phyloP scores from a whole-genome alignment of 1,140 invertebrate genomes.

The Pseudomyrmex concolor region DNA sequence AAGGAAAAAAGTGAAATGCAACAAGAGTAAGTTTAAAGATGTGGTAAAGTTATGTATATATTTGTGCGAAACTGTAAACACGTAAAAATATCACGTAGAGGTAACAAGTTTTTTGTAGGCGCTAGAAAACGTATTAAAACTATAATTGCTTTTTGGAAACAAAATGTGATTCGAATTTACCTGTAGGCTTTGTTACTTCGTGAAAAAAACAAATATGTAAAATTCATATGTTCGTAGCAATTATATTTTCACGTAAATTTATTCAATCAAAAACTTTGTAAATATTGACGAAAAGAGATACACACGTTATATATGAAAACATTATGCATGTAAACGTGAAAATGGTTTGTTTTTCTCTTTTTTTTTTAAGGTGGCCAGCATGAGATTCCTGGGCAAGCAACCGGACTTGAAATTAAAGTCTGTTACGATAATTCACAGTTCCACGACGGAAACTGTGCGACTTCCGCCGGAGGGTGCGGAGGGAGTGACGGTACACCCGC shows the following conservation, averaged over 20 bases:
- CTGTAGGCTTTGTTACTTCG: not conserved
- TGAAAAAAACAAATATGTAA: not conserved
- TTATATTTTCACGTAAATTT: conserved; percentile 23
- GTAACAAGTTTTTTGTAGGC: conserved; percentile 11
- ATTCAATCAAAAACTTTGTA: not conserved
- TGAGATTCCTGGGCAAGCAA: conserved; percentile 90
- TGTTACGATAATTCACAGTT: conserved; percentile 94
- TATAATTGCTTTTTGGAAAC: conserved; percentile 17
- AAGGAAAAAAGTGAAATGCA: conserved; percentile 73
- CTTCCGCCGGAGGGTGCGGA: conserved; percentile 90
- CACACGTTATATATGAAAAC: too few species aligned
- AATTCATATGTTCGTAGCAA: not conserved
- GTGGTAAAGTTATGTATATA: conserved; percentile 29
- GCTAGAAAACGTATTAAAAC: conserved; percentile 17
- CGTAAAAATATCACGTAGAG: conserved; percentile 11
- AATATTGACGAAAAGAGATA: too few species aligned
- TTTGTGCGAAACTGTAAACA: conserved; percentile 8
- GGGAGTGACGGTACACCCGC: conserved; percentile 87
- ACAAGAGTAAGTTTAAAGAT: conserved; percentile 78
- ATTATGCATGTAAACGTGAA: not conserved
- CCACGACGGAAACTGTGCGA: conserved; percentile 93
- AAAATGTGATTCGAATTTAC: not conserved
- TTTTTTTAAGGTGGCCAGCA: conserved; percentile 89
- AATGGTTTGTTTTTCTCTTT: conserved; percentile 60
- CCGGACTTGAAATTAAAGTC: conserved; percentile 92